phyloP scores from a whole-genome alignment of 53 echinoderm and acorn worm species.

The Echinarachnius parma region DNA sequence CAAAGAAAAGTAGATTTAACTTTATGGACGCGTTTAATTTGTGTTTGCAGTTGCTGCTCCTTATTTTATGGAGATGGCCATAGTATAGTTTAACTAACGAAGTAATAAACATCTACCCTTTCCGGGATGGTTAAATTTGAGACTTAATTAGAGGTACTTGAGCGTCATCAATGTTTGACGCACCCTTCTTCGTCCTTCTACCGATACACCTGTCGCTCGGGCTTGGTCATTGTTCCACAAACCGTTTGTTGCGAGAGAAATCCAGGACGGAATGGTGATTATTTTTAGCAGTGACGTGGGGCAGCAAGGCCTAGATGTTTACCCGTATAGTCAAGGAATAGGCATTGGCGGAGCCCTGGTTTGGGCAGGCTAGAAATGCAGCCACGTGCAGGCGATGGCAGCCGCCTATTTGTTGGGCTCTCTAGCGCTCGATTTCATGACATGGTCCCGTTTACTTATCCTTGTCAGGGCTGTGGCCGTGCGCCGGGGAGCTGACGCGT shows the following conservation, averaged over 20 bases:
- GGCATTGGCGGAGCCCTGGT: too few species aligned
- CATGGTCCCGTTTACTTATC: conserved; percentile 46
- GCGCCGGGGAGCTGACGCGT: conserved; percentile 34
- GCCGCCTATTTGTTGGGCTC: conserved; percentile 75
- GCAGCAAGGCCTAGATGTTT: conserved; percentile 64
- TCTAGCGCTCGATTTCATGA: conserved; percentile 52
- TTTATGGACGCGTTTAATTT: too few species aligned
- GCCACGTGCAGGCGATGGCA: conserved; percentile 71
- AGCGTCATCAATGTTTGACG: conserved; percentile 85
- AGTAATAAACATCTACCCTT: conserved; percentile 75
- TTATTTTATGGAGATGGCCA: too few species aligned
- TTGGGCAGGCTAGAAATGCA: conserved; percentile 57
- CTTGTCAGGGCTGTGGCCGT: conserved; percentile 29
- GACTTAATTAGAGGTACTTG: conserved; percentile 90
- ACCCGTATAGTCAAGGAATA: conserved; percentile 61
- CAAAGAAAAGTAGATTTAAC: too few species aligned
- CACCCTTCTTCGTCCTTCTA: conserved; percentile 38
- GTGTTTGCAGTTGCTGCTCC: too few species aligned
- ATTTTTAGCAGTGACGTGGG: conserved; percentile 52
- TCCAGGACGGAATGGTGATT: conserved; percentile 59
- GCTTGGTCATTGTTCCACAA: conserved; percentile 71
- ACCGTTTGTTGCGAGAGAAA: conserved; percentile 67
- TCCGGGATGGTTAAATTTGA: conserved; percentile 77
- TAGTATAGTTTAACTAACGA: too few species aligned
- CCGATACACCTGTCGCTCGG: conserved; percentile 70